Conservation (phyloP, 2,113 vertebrate species). For the Hemicordylus capensis region DNA sequence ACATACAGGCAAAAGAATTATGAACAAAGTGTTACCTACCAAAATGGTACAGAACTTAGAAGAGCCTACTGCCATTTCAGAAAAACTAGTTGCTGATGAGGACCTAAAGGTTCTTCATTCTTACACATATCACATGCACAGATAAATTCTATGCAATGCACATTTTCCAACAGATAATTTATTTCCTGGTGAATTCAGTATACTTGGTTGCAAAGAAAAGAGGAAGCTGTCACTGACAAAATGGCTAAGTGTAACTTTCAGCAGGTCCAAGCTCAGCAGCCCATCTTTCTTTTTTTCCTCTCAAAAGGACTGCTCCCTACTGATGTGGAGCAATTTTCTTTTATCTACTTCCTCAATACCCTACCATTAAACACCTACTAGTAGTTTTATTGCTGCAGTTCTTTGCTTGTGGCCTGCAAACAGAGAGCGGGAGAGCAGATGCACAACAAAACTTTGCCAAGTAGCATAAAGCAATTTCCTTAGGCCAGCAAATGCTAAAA, state of each 20-base stretch:
- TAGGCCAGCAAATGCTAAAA: slow-evolving; percentile 49
- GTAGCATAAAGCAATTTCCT: slow-evolving; percentile 58
- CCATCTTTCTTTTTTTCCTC: slow-evolving; percentile 16
- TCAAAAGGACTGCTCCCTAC: slow-evolving; percentile 58
- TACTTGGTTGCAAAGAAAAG: too few relatives aligned
- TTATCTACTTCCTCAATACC: slow-evolving; percentile 76
- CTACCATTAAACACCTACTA: slow-evolving; percentile 73
- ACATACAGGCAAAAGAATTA: too few relatives aligned
- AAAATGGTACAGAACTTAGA: too few relatives aligned
- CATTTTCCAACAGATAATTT: slow-evolving; percentile 34
- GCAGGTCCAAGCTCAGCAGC: slow-evolving; percentile 74
- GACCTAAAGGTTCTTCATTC: neutral
- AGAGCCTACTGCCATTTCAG: neutral
- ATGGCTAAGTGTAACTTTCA: slow-evolving; percentile 63
- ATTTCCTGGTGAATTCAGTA: slow-evolving; percentile 43
- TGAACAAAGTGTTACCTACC: too few relatives aligned
- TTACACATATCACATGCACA: neutral
- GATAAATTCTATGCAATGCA: neutral
- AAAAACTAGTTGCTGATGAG: neutral
- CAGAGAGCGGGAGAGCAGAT: slow-evolving; percentile 48
- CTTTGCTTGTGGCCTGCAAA: slow-evolving; percentile 56
- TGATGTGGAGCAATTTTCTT: slow-evolving; percentile 71
- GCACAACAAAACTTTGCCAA: slow-evolving; percentile 55
- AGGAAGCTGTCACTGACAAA: slow-evolving; percentile 59
- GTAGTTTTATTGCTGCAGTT: slow-evolving; percentile 72